These are phyloP conservation scores for Trachops cirrhosus DNA, from an alignment of 2,797 vertebrate species.

Conservation along the genomic window DNA sequence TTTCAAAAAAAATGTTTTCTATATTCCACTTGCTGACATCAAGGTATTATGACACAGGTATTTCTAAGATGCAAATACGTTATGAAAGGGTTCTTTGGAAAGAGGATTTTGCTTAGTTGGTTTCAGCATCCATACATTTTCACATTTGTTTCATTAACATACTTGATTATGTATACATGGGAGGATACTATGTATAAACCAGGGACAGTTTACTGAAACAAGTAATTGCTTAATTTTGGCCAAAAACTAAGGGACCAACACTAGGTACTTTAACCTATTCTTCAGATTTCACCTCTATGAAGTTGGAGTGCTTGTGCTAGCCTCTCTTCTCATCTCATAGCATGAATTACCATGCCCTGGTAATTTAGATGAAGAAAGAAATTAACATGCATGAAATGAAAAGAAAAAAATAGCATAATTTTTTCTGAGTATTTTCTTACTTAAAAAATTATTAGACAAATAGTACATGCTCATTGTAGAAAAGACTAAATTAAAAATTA, in stretches of 20 bases:
- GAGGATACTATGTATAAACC: not conserved
- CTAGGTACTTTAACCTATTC: not conserved
- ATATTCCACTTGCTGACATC: not conserved
- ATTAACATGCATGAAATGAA: not conserved
- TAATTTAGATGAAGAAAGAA: not conserved
- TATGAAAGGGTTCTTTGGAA: not conserved
- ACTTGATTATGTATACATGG: not conserved
- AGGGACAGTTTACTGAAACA: conserved; percentile 1
- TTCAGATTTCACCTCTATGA: not conserved
- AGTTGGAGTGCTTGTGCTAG: not conserved
- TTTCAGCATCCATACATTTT: not conserved
- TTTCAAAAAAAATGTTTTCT: not conserved
- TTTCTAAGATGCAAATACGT: not conserved
- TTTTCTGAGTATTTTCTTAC: conserved; percentile 8
- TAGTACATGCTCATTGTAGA: not conserved
- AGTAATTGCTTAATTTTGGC: not conserved
- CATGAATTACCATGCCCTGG: not conserved
- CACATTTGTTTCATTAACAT: not conserved
- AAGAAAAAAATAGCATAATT: not conserved
- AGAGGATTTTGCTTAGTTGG: not conserved
- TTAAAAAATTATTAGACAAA: not conserved
- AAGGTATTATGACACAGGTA: not conserved
- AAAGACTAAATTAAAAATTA: conserved; percentile 36
- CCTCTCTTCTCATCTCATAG: not conserved
- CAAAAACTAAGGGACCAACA: not conserved